Percentiles rank a stretch among this genome's conserved stretches.
Evolutionary conservation across 2,888 invertebrate genomes (phyloP).

Genomic region (Julus scanicus): DNA sequence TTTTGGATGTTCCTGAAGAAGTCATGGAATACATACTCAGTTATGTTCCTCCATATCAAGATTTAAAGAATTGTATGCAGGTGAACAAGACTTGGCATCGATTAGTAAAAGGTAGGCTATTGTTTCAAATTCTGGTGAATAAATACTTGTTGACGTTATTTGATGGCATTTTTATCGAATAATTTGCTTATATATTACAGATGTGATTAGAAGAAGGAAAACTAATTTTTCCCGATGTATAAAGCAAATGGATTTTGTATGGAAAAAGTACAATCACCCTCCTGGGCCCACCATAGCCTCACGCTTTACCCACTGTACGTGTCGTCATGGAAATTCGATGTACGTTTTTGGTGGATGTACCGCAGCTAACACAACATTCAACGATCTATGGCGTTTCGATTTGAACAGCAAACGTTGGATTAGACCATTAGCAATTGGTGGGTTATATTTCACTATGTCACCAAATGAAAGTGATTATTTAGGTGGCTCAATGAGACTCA

Average conservation of each 20-base stretch:
- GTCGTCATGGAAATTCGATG: constrained; percentile 75
- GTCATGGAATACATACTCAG: constrained; percentile 91
- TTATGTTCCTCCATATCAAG: constrained; percentile 88
- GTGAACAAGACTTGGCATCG: constrained; percentile 89
- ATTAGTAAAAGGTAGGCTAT: constrained; percentile 79
- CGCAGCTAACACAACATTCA: constrained; percentile 92
- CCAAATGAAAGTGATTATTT: not conserved
- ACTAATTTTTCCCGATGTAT: constrained; percentile 81
- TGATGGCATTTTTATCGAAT: not conserved
- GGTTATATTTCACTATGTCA: not conserved
- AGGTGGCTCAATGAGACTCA: no score
- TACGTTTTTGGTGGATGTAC: constrained; percentile 97
- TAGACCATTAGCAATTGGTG: constrained; percentile 75
- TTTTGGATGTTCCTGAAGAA: constrained; percentile 87
- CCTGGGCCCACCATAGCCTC: constrained; percentile 83
- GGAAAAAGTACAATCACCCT: constrained; percentile 69
- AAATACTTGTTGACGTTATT: no score
- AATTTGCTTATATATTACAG: constrained; percentile 64
- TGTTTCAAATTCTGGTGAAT: not conserved
- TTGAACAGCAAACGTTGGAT: constrained; percentile 86
- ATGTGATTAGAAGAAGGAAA: constrained; percentile 80
- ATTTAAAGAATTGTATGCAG: constrained; percentile 84
- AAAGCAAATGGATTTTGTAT: constrained; percentile 78
- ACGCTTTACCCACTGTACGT: constrained; percentile 91
- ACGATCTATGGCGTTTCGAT: constrained; percentile 95